Base-by-base conservation (phyloP, 2,888 invertebrate species). In the Acheta domesticus region DNA sequence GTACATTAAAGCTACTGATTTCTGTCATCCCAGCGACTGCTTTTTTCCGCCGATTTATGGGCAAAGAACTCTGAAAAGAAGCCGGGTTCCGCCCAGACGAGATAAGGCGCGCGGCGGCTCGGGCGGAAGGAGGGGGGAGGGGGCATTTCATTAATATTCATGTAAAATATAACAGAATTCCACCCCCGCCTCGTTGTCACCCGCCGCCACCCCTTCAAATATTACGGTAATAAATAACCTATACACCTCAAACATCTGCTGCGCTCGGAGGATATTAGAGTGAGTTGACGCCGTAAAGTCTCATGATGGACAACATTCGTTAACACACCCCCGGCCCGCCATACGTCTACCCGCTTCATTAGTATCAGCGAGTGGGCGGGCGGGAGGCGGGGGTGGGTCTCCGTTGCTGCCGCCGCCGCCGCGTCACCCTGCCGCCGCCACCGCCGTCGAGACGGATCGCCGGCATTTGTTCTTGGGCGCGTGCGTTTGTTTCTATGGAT, bases 71-170 rank as follows among this genome's bases (percentile, higher is more conserved):
- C n/a, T 14, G n/a, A 62, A 62, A 62, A n/a, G n/a, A 62, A 62
- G n/a, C 4, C 62, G n/a, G 62, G 62, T 62, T 62, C 62, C 16
- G 16, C 62, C 62, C n/a, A n/a, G 62, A n/a, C n/a, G 16, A 62
- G 62, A 62, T 62, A 62, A 62, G 62, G n/a, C 16, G 16, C 62
- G 16, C n/a, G 16, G 62, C 62, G 14, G 16, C n/a, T 16, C 62
- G 62, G 11, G n/a, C 62, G 16, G 14, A 4, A 14, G 62, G 62
- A 4, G 62, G 62, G 62, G 14, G 62, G 62, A n/a, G 62, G n/a
- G 62, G n/a, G 62, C 62, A 62, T 62, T 62, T 62, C 62, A 62
- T 62, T 62, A 62, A 62, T 62, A 62, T 62, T 62, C 62, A 62
- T 62, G 62, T 62, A 62, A 62, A 62, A 62, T 62, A 62, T 62